Evolutionary conservation across 2,797 vertebrate species (phyloP).

Genomic region (Squalus acanthias): DNA sequence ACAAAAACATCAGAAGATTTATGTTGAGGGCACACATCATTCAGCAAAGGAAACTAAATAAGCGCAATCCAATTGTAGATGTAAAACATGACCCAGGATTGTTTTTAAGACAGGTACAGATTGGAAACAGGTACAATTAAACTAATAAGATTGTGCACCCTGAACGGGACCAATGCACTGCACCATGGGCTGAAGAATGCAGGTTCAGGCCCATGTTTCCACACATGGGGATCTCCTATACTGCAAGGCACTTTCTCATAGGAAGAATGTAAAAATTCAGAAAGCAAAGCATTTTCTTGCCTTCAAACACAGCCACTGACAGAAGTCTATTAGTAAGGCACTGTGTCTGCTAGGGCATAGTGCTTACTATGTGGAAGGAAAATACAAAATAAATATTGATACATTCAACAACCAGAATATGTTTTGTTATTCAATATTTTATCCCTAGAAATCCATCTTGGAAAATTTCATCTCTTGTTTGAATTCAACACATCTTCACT

Average conservation of each 20-base stretch:
- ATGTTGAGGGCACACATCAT: neutral
- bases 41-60: neutral
- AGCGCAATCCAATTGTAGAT: neutral
- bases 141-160: neutral
- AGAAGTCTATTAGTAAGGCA: neutral
- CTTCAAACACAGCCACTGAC: neutral
- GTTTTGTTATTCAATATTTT: neutral
- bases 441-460: neutral
- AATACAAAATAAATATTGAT: neutral
- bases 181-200: neutral
- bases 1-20: neutral
- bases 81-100: neutral
- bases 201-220: neutral
- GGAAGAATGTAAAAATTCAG: neutral
- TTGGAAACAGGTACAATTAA: neutral
- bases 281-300: neutral
- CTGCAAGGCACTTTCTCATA: neutral
- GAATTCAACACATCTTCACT: too few relatives aligned
- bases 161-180: neutral
- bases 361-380: neutral
- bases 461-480: too few relatives aligned
- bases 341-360: neutral
- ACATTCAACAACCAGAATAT: neutral
- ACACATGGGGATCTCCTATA: neutral
- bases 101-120: neutral